A percentile compares a stretch with the other conserved stretches of the same genome.
phyloP scores from a whole-genome alignment of 2,888 invertebrate genomes.

The Macroteleia sp. region DNA sequence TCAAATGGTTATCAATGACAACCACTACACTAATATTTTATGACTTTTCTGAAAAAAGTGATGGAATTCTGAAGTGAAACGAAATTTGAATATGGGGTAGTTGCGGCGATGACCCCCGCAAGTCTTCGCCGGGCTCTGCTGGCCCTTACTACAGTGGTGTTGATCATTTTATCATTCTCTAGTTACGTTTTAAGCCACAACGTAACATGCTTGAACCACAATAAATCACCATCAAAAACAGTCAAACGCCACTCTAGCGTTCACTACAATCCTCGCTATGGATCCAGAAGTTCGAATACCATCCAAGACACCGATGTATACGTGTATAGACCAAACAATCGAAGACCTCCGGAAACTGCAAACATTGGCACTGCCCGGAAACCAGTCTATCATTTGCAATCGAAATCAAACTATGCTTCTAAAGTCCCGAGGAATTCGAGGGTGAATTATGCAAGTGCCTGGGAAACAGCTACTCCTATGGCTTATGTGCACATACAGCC shows the following conservation, averaged over 20 bases:
- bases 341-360: background rate
- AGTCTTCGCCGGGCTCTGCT: constrained; percentile 75
- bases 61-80: constrained; percentile 22
- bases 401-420: constrained; percentile 7
- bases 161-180: constrained; percentile 14
- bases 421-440: constrained; percentile 1
- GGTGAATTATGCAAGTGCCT: constrained; percentile 17
- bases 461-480: constrained; percentile 68
- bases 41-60: too few species aligned
- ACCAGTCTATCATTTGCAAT: background rate
- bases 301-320: constrained; percentile 41
- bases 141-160: constrained; percentile 71
- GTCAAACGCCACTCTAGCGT: constrained; percentile 28
- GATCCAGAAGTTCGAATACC: background rate
- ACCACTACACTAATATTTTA: too few species aligned
- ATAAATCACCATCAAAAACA: background rate
- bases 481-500: constrained; percentile 80
- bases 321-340: constrained; percentile 37
- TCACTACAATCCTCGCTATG: background rate
- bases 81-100: constrained; percentile 78
- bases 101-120: constrained; percentile 77
- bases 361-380: background rate
- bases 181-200: background rate
- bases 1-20: background rate
- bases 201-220: background rate